Conservation (phyloP, 2,888 invertebrate genomes). For the Fragum whitleyi region DNA sequence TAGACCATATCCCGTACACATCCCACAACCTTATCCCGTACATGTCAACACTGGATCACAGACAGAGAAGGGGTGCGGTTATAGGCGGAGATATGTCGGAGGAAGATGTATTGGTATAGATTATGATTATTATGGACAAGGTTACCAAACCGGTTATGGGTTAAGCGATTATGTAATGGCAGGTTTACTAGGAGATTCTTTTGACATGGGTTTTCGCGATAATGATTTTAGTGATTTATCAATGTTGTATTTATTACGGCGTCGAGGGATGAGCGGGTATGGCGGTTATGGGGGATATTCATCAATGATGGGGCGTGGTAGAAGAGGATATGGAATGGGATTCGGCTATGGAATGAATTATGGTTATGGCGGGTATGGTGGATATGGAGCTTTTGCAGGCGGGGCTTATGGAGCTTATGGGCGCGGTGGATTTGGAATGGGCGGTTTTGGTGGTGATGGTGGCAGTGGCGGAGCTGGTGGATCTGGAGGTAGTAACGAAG, state of each 20-base stretch:
- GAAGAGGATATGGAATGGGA: slow-evolving; percentile 7
- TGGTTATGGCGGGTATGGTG: slow-evolving; percentile 24
- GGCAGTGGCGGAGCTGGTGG: neutral
- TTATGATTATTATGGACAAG: neutral
- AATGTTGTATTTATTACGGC: slow-evolving; percentile 16
- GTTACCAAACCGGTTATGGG: slow-evolving; percentile 7
- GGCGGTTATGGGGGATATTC: slow-evolving; percentile 15
- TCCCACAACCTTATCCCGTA: slow-evolving; percentile 52
- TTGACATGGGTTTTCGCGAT: slow-evolving; percentile 43
- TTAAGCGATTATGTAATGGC: slow-evolving; percentile 30
- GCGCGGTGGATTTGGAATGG: slow-evolving; percentile 5
- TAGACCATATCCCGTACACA: slow-evolving; percentile 49
- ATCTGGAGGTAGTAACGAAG: slow-evolving; percentile 8
- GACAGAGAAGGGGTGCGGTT: neutral
- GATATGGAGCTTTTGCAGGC: neutral
- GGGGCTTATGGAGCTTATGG: slow-evolving; percentile 3
- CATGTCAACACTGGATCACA: neutral
- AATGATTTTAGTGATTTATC: slow-evolving; percentile 32
- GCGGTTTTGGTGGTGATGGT: neutral
- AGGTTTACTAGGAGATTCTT: slow-evolving; percentile 19
- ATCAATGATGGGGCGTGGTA: neutral
- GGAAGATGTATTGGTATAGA: slow-evolving; percentile 10
- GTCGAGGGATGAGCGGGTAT: neutral
- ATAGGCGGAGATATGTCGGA: neutral
- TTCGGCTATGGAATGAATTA: slow-evolving; percentile 6